Evolutionary conservation across 2,113 vertebrate genomes (phyloP).

Genomic region (Mus musculus): GRCm39 chr1:43589001-43589500

Average conservation of each 20-base stretch:
- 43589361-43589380: not conserved
- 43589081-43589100: not conserved
- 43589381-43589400: not conserved
- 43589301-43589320: not conserved
- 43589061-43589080: not conserved
- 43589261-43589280: not conserved
- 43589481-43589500: constrained; percentile 1
- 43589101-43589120: not conserved
- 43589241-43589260: not conserved
- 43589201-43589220: not conserved
- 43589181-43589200: not conserved
- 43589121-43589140: not conserved
- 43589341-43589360: not conserved
- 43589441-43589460: not conserved
- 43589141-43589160: not conserved
- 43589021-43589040: not conserved
- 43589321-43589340: not conserved
- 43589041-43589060: not conserved
- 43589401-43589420: not conserved
- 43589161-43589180: not conserved
- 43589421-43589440: constrained; percentile 21
- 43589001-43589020: not conserved
- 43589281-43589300: not conserved
- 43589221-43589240: not conserved
- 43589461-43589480: constrained; percentile 50